phyloP scores from a whole-genome alignment of 37 sponge, comb jelly and placozoan species.

The Oscarella lobularis region DNA sequence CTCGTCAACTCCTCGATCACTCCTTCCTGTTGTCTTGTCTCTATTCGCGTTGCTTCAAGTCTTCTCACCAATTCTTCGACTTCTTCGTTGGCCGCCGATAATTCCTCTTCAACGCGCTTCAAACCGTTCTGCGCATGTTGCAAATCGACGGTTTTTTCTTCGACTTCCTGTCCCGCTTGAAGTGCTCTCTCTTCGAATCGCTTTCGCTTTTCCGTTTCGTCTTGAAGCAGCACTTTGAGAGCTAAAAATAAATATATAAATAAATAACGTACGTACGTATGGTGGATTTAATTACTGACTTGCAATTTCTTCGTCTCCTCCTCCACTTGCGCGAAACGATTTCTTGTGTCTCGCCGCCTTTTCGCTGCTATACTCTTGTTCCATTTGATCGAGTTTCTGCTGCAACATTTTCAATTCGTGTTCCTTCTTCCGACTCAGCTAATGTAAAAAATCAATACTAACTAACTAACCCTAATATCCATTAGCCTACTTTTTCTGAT shows the following conservation, averaged over 20 bases:
- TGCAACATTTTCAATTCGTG: not conserved
- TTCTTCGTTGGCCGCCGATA: not conserved
- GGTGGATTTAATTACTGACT: not conserved
- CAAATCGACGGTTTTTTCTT: slow-evolving; percentile 39
- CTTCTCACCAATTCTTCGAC: slow-evolving; percentile 6
- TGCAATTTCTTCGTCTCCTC: slow-evolving; percentile 6
- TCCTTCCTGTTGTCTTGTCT: too few species aligned
- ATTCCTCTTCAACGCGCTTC: slow-evolving; percentile 5
- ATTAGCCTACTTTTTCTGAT: not conserved
- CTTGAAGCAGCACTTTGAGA: slow-evolving; percentile 17
- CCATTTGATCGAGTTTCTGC: slow-evolving; percentile 16
- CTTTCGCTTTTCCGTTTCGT: slow-evolving; percentile 20
- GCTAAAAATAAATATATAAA: not conserved
- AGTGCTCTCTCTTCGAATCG: slow-evolving; percentile 18
- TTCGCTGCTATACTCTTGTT: too few species aligned
- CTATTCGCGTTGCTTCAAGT: too few species aligned
- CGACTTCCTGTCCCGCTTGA: slow-evolving; percentile 22
- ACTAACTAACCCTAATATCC: too few species aligned
- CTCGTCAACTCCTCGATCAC: too few species aligned
- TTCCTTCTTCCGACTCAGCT: not conserved
- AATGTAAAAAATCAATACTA: too few species aligned
- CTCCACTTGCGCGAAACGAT: too few species aligned
- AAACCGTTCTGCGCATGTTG: slow-evolving; percentile 27
- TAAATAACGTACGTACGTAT: not conserved
- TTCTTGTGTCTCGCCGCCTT: too few species aligned